phyloP scores from a whole-genome alignment of 2,797 vertebrate genomes.

The Brachyalestes nurse region DNA sequence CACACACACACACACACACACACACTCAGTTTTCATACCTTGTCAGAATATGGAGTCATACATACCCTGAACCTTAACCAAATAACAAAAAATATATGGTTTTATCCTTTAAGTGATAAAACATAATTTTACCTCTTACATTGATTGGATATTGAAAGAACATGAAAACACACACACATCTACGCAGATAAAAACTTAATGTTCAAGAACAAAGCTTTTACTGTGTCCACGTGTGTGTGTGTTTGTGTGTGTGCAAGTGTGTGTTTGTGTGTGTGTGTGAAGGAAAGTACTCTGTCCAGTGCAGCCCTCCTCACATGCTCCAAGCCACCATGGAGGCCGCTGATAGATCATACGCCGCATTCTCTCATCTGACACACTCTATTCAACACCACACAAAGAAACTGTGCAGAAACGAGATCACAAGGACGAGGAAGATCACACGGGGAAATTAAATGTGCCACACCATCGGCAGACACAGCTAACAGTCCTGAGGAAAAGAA shows the following conservation, averaged over 20 bases:
- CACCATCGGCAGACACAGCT: slow-evolving; percentile 11
- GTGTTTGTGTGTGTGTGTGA: slow-evolving; percentile 10
- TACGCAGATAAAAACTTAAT: background rate
- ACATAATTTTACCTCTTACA: background rate
- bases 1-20: background rate
- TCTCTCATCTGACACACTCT: slow-evolving; percentile 36
- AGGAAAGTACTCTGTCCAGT: slow-evolving; percentile 24
- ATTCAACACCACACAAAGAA: slow-evolving; percentile 28
- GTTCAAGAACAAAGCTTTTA: slow-evolving; percentile 35
- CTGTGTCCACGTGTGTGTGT: slow-evolving; percentile 38
- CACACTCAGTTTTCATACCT: too few relatives aligned
- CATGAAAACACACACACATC: background rate
- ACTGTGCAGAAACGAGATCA: slow-evolving; percentile 48
- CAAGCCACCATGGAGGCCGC: slow-evolving; percentile 19
- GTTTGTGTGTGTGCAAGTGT: background rate
- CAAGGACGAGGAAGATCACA: slow-evolving; percentile 38
- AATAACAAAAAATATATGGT: too few relatives aligned
- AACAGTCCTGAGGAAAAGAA: slow-evolving; percentile 4
- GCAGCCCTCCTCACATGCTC: slow-evolving; percentile 29
- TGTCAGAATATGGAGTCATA: too few relatives aligned
- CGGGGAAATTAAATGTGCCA: slow-evolving; percentile 23
- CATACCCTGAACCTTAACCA: too few relatives aligned
- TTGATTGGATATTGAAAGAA: background rate
- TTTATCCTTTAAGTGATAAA: too few relatives aligned
- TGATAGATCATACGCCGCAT: slow-evolving; percentile 19